Evolutionary conservation across 2,797 vertebrate genomes (phyloP).

Genomic region (Setipinna tenuifilis): DNA sequence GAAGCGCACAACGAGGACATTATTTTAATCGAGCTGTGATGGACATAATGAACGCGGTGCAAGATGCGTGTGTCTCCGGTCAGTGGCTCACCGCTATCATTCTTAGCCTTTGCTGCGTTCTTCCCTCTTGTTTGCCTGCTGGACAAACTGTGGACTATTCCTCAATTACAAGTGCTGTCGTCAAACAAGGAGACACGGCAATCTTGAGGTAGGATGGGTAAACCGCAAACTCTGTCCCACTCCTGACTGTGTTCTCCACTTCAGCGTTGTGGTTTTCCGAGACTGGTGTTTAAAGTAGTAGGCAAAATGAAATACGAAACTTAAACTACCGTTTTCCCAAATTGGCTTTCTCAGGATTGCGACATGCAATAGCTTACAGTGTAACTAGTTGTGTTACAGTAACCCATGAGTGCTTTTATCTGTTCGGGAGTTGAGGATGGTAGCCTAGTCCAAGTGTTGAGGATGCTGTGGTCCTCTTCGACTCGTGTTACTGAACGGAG

Average conservation of each 20-base stretch:
- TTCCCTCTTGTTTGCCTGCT: constrained; percentile 90
- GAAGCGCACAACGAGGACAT: constrained; percentile 22
- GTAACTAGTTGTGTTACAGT: not conserved
- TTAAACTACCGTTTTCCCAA: not conserved
- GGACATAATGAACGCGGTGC: constrained; percentile 94
- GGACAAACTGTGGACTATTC: constrained; percentile 93
- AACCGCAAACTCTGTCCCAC: constrained; percentile 1
- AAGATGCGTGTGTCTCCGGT: constrained; percentile 93
- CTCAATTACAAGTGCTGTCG: constrained; percentile 91
- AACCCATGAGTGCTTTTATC: not conserved
- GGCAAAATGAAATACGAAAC: not conserved
- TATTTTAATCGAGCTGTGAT: constrained; percentile 77
- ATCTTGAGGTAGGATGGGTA: constrained; percentile 86
- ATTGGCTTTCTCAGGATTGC: not conserved
- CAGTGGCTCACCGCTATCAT: constrained; percentile 92
- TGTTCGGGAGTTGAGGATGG: not conserved
- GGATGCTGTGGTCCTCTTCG: not conserved
- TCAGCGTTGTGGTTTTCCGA: not conserved
- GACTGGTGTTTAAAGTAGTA: not conserved
- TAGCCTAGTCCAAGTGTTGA: not conserved
- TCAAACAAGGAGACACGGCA: constrained; percentile 96
- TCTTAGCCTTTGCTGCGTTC: constrained; percentile 92
- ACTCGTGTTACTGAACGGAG: not conserved
- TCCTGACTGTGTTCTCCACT: not conserved
- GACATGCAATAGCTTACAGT: not conserved